Evolutionary conservation across 2,113 vertebrate genomes (phyloP).

Genomic region (Phalacrocorax brasilianus): DNA sequence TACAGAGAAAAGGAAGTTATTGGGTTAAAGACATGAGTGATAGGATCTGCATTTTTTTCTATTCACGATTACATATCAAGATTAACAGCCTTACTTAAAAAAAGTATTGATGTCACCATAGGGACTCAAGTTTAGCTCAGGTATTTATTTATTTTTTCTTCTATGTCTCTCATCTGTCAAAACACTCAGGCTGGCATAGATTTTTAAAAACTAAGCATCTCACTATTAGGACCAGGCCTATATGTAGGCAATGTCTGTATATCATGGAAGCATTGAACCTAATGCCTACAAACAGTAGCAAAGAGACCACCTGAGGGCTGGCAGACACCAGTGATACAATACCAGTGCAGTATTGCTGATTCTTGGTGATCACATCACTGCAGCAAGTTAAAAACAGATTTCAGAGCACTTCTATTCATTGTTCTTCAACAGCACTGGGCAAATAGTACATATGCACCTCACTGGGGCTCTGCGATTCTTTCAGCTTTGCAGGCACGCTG

Average conservation of each 20-base stretch:
- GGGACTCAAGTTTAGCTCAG: neutral
- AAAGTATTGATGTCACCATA: neutral
- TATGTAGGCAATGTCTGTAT: neutral
- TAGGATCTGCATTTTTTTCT: neutral
- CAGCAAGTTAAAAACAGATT: neutral
- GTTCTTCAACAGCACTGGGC: neutral
- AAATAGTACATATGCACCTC: neutral
- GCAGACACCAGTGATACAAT: neutral
- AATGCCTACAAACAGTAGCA: neutral
- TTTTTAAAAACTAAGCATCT: neutral
- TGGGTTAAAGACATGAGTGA: neutral
- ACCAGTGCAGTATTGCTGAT: neutral
- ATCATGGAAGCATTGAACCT: neutral
- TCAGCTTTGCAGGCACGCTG: neutral
- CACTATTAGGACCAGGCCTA: neutral
- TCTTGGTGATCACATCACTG: neutral
- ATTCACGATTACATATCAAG: neutral
- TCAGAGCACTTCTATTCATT: neutral
- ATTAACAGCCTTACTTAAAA: neutral
- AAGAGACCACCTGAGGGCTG: neutral
- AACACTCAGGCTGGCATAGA: neutral
- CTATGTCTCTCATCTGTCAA: neutral
- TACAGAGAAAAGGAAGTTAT: neutral
- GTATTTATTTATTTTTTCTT: neutral
- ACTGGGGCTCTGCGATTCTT: neutral